Conservation (phyloP, 2,888 invertebrate species). For the Trachelus iudaicus region DNA sequence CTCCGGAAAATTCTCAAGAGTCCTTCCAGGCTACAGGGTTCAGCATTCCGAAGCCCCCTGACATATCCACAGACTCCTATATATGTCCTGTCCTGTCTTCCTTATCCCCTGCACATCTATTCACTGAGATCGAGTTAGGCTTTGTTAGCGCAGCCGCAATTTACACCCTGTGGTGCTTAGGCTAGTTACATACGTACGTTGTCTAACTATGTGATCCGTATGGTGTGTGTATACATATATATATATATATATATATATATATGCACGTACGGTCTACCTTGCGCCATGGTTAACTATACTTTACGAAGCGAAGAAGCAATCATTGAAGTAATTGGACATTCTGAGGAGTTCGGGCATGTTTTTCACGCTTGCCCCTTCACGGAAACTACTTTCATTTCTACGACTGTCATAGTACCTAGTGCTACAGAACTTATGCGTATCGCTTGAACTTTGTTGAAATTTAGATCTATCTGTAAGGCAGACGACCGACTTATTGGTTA, state of each 20-base stretch:
- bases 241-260: not conserved
- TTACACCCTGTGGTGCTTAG: conserved; percentile 46
- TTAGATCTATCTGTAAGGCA: not conserved
- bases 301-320: conserved; percentile 1
- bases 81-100: not conserved
- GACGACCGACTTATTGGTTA: not conserved
- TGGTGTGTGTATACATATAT: not conserved
- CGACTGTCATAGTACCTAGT: not conserved
- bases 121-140: conserved; percentile 14
- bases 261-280: not conserved
- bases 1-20: conserved; percentile 1
- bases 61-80: not conserved
- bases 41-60: not conserved
- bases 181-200: conserved; percentile 32
- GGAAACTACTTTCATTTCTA: not conserved
- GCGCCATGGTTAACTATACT: not conserved
- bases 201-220: not conserved
- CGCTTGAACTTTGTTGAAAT: not conserved
- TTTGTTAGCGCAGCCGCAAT: conserved; percentile 47
- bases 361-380: not conserved
- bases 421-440: no score
- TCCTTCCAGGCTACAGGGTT: not conserved
- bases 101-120: conserved; percentile 3
- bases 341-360: not conserved
- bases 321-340: not conserved